phyloP scores from a whole-genome alignment of 2,888 invertebrate genomes.

The Drosophila kambysellisi region DNA sequence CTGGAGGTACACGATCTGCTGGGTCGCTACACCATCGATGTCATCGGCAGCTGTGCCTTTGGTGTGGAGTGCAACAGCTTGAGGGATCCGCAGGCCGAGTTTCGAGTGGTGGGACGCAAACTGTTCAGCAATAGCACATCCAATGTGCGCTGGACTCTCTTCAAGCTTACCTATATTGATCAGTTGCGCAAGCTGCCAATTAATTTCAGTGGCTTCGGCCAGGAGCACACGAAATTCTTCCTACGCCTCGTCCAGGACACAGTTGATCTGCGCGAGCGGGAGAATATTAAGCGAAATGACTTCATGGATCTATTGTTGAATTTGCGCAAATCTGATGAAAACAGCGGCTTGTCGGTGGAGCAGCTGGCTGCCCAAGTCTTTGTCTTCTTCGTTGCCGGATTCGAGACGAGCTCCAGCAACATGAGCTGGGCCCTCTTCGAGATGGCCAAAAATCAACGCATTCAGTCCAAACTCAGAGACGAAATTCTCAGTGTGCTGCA shows the following conservation, averaged over 20 bases:
- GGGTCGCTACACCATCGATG: conserved; percentile 85
- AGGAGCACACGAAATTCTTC: conserved; percentile 52
- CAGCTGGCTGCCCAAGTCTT: conserved; percentile 86
- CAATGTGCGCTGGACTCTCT: conserved; percentile 59
- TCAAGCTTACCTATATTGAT: conserved; percentile 45
- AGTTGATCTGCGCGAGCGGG: conserved; percentile 59
- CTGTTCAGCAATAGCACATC: conserved; percentile 5
- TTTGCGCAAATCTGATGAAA: conserved; percentile 59
- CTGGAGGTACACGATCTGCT: conserved; percentile 85
- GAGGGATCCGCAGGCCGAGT: conserved; percentile 82
- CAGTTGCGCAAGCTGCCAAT: conserved; percentile 17
- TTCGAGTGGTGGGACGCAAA: conserved; percentile 69
- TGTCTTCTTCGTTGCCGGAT: conserved; percentile 86
- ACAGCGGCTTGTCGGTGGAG: conserved; percentile 82
- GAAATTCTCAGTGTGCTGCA: conserved; percentile 84
- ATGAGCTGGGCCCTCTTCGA: conserved; percentile 86
- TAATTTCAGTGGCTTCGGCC: not conserved
- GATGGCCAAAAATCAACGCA: conserved; percentile 85
- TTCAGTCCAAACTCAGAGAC: conserved; percentile 85
- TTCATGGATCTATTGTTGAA: conserved; percentile 75
- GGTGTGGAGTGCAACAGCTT: conserved; percentile 85
- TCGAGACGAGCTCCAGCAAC: conserved; percentile 86
- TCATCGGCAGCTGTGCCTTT: conserved; percentile 85
- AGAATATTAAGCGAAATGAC: conserved; percentile 73
- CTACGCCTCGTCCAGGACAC: conserved; percentile 66